A percentile compares a stretch with the other conserved stretches of the same genome.
Conservation (phyloP, 2,888 invertebrate genomes). For the Drosophila mulleri region DNA sequence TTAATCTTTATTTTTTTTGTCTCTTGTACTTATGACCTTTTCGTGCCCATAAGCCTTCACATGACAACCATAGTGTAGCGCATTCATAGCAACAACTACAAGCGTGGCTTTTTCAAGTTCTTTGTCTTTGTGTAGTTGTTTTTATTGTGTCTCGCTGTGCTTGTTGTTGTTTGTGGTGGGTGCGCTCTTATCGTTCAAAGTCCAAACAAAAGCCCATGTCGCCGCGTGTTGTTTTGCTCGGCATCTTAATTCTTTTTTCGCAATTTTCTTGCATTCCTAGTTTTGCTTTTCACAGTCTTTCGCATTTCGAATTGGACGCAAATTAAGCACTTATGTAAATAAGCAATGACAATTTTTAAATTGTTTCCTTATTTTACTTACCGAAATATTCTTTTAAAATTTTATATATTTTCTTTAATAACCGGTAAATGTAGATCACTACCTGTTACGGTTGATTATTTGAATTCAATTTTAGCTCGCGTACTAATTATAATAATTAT, state of each 20-base stretch:
- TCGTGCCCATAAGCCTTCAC: slow-evolving; percentile 44
- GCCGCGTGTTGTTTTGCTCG: slow-evolving; percentile 42
- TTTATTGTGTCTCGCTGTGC: slow-evolving; percentile 27
- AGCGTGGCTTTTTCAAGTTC: slow-evolving; percentile 68
- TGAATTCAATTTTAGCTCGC: slow-evolving; percentile 47
- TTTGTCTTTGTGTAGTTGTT: slow-evolving; percentile 55
- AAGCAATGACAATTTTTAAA: slow-evolving; percentile 28
- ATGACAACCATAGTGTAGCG: slow-evolving; percentile 62
- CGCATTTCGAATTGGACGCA: slow-evolving; percentile 22
- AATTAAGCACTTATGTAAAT: slow-evolving; percentile 62
- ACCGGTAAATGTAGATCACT: slow-evolving; percentile 7
- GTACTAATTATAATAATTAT: slow-evolving; percentile 66
- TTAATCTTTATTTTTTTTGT: slow-evolving; percentile 25
- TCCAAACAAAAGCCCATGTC: slow-evolving; percentile 58
- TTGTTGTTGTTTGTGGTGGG: slow-evolving; percentile 48
- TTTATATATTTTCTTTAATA: slow-evolving; percentile 5
- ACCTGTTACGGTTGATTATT: slow-evolving; percentile 30
- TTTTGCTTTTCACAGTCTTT: slow-evolving; percentile 18
- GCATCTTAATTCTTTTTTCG: slow-evolving; percentile 22
- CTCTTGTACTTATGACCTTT: slow-evolving; percentile 7
- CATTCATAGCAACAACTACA: slow-evolving; percentile 48
- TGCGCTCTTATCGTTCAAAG: slow-evolving; percentile 75
- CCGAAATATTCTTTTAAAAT: slow-evolving; percentile 29
- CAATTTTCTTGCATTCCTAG: slow-evolving; percentile 17
- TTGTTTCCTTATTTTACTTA: slow-evolving; percentile 44